Base-by-base conservation (phyloP, 2,113 vertebrate species). In the Copsychus sechellarum region DNA sequence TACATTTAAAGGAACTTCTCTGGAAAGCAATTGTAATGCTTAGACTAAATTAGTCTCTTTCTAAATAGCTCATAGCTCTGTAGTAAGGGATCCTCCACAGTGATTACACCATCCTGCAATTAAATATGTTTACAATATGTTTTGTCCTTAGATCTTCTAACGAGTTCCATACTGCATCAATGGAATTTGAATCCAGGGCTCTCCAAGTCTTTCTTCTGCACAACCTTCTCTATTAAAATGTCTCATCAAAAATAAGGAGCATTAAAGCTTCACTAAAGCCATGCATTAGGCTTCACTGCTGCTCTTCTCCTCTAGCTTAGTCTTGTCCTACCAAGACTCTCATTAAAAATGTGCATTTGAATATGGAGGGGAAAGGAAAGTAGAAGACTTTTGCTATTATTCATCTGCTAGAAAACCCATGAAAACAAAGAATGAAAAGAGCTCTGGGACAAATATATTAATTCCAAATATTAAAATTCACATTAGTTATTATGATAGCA, bases 61-160 rank as follows among this genome's bases (percentile, higher is more conserved):
- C 53, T 88, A 86, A 90, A 45, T 87, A 92, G 74, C 70, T 93
- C n/a, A 43, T 81, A 88, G 48, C 42, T 84, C 60, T 89, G 3
- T 66, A 82, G 64, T 79, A 80, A 92, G 67, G 66, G 47, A 92
- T 94, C 88, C 51, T 96, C 76, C 62, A 65, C 86, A 82, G 48
- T 61, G 81, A 95, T 92, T 90, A 72, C 6, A 11, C 64, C 73
- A 86, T 79, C 57, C 62, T 95, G 72, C 86, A 94, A 86, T 84
- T 93, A 95, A 97, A 71, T 91, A 83, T 69, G 76, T 92, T 95
- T 81, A 76, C 86, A 94, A 48, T 72, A 70, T 82, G 40, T 82
- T 79, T 94, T 83, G 65, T 80, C 51, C 72, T 92, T 76, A 72
- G 86, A 81, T 92, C 88, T 66, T 90, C 85, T 96, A 85, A 87